Evolutionary conservation across 2,113 vertebrate genomes (phyloP), one percentile per base, ranked within the genome.

Genomic region (Pantherophis guttatus): DNA sequence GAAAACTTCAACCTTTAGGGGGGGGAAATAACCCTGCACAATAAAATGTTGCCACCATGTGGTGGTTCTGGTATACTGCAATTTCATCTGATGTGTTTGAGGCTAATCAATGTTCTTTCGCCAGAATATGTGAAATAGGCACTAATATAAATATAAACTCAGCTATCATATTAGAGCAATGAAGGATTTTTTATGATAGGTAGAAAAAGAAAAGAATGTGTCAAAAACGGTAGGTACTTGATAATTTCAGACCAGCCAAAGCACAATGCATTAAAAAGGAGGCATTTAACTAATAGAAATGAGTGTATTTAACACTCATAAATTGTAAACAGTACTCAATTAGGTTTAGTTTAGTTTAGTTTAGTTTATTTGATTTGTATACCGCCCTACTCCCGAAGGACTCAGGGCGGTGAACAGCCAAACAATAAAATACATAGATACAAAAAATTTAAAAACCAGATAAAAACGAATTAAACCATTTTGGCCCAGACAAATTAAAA

Each of bases 41-140:
- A 97, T 58, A 1, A 93, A 93, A 97, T 93, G 93, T 94, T 96
- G 97, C 97, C 97, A 97, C 95, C 98, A 8, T 94, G 97, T 94
- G 98, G 97, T 86, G 89, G 19, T 0, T 81, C 7, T 0, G 29
- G 59, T 87, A 52, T n/a, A 94, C 17, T 93, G 93, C 97, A 96
- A 8, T 3, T 88, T 90, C 62, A 44, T 2, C 9, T 3, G 75
- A 65, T 92, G 44, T 89, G 52, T 26, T 8, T 58, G 81, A 90
- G 65, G 65, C 65, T n/a, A 70, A 70, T n/a, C 3, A 0, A 29
- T 4, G 2, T 81, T 75, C n/a, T 75, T 39, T 81, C 33, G 39
- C 33, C 70, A 39, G 17, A 21, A 81, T 70, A 15, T n/a, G 29
- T 70, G 57, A n/a, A 75, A 54, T 53, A 50, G 70, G n/a, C 1